These are phyloP conservation scores for Peromyscus aztecus DNA, from an alignment of 2,797 vertebrate genomes.

Conservation along the genomic window DNA sequence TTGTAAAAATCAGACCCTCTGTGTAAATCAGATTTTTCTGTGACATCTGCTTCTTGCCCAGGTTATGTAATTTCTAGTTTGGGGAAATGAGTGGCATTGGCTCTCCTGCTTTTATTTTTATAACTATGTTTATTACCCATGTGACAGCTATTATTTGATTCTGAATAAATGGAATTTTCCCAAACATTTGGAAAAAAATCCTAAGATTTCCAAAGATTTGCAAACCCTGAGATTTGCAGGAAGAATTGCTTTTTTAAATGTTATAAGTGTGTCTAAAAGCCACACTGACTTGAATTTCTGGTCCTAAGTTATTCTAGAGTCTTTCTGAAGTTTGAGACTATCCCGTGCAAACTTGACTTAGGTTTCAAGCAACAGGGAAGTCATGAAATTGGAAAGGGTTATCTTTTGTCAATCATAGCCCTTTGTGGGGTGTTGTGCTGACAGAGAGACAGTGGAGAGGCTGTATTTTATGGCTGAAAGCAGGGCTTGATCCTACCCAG, in stretches of 20 bases:
- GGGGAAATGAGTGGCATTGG: neutral
- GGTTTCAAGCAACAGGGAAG: slow-evolving; percentile 69
- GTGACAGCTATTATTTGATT: neutral
- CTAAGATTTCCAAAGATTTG: neutral
- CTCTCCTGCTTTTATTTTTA: slow-evolving; percentile 38
- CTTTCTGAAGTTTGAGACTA: slow-evolving; percentile 75
- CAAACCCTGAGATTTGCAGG: slow-evolving; percentile 13
- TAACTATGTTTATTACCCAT: neutral
- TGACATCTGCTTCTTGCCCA: neutral
- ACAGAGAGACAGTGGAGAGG: slow-evolving; percentile 69
- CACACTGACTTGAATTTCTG: slow-evolving; percentile 66
- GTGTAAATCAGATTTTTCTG: slow-evolving; percentile 27
- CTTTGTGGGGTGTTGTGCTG: slow-evolving; percentile 72
- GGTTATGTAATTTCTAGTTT: neutral
- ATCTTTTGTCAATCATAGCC: slow-evolving; percentile 70
- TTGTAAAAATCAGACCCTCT: slow-evolving; percentile 42
- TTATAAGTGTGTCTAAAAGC: slow-evolving; percentile 42
- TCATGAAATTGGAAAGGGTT: slow-evolving; percentile 71
- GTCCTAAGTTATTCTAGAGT: slow-evolving; percentile 57
- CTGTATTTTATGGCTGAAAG: slow-evolving; percentile 61
- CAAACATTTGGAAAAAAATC: neutral
- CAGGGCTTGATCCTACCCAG: neutral
- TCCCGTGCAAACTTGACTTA: slow-evolving; percentile 66
- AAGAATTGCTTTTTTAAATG: neutral
- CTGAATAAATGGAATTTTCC: slow-evolving; percentile 43